Evolutionary conservation across 2,113 vertebrate genomes (phyloP), one percentile per base, ranked within the genome.

Genomic region (Colossoma macropomum): DNA sequence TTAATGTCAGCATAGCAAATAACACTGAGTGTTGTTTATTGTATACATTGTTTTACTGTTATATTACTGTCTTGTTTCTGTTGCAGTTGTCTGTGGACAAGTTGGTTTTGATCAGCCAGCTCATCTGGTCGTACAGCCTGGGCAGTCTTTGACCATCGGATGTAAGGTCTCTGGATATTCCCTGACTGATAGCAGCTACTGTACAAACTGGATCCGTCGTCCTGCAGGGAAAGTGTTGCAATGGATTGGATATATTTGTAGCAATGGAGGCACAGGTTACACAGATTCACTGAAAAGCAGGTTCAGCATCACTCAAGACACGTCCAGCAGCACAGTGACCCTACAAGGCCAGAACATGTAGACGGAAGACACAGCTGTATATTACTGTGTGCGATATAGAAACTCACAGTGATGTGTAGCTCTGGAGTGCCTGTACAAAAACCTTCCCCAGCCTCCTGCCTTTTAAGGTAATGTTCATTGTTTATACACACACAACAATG

Each of bases 31-130:
- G n/a, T 9, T 1, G 41, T 11, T 45, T 45, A 45, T 9, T 45
- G 41, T 45, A 11, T 45, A 9, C 10, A 21, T 59, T n/a, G 16
- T 9, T 45, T 16, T 52, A 27, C 21, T 17, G 11, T 28, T 15
- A 16, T 19, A 25, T 50, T 52, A 8, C 15, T 27, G 1, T 75
- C 9, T 54, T 54, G n/a, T 1, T 77, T 62, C 23, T 12, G 2
- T 28, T 27, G 2, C n/a, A 77, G 75, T 17, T 77, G 75, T 41
- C 27, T 17, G 15, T 62, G 32, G 54, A 10, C 17, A 34, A 62
- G 25, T 50, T 91, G 59, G 86, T 62, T 62, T 77, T 63, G 34
- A 56, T 59, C 88, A 91, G 80, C 83, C 88, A 76, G 71, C 45
- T 63, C 85, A 79, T 72, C 27, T 86, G 81, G 84, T 60, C 77